These are phyloP conservation scores for Chouioia cunea DNA, from an alignment of 2,888 invertebrate genomes.

Conservation along the genomic window DNA sequence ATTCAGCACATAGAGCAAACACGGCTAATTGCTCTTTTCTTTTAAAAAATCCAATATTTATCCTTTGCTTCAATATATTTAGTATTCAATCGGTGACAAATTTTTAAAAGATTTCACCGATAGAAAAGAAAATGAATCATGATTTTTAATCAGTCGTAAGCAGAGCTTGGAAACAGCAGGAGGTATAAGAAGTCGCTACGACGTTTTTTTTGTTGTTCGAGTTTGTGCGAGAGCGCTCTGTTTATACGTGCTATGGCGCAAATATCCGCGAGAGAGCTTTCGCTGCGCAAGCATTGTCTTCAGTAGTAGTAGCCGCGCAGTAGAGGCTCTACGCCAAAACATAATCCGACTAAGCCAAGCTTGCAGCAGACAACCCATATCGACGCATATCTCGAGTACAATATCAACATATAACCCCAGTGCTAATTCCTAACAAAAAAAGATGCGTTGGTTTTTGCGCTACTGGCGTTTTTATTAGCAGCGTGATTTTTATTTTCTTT, in stretches of 20 bases:
- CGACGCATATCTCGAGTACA: constrained; percentile 31
- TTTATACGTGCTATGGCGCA: constrained; percentile 46
- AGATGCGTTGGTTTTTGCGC: neutral
- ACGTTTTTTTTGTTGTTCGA: neutral
- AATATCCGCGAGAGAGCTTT: constrained; percentile 41
- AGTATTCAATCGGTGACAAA: too few species aligned
- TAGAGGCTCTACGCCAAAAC: constrained; percentile 20
- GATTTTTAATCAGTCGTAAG: too few species aligned
- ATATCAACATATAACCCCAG: constrained; percentile 31
- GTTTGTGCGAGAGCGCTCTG: constrained; percentile 40
- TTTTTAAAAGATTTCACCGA: too few species aligned
- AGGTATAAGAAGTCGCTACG: too few species aligned
- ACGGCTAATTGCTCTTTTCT: too few species aligned
- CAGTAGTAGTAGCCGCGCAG: neutral
- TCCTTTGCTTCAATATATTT: too few species aligned
- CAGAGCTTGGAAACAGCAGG: too few species aligned
- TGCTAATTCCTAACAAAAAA: constrained; percentile 43
- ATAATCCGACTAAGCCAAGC: constrained; percentile 6
- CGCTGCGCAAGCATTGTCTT: constrained; percentile 45
- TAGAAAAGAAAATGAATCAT: too few species aligned
- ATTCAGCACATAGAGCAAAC: too few species aligned
- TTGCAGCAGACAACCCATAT: neutral
- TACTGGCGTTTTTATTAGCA: too few species aligned
- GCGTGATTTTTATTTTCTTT: too few species aligned
- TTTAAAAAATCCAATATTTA: neutral